These are phyloP conservation scores for Platysternon megacephalum DNA, from an alignment of 2,113 vertebrate genomes.

Conservation along the genomic window DNA sequence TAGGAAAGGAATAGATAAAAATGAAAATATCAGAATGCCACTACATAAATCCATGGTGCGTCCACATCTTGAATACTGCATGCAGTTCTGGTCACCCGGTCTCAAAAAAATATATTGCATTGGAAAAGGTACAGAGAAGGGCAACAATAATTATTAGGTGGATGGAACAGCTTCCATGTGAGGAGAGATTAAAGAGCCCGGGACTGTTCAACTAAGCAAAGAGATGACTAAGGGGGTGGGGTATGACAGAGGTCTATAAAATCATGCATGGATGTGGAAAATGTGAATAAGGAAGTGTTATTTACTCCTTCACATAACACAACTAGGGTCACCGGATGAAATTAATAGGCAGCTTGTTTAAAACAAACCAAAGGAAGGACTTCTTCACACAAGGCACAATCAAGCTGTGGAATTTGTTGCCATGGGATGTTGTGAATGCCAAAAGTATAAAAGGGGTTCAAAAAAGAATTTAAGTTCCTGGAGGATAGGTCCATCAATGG, in stretches of 20 bases:
- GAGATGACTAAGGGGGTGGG: not conserved
- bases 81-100: too few relatives aligned
- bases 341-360: not conserved
- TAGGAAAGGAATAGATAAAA: not conserved
- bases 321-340: too few relatives aligned
- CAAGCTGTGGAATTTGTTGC: not conserved
- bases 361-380: not conserved
- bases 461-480: not conserved
- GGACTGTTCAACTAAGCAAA: not conserved
- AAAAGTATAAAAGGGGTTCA: not conserved
- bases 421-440: not conserved
- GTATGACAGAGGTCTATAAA: not conserved
- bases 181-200: too few relatives aligned
- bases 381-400: not conserved
- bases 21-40: not conserved
- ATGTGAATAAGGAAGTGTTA: not conserved
- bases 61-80: too few relatives aligned
- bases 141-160: too few relatives aligned
- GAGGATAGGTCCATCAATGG: not conserved
- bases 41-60: not conserved
- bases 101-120: too few relatives aligned
- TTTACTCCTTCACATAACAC: not conserved
- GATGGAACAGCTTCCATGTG: too few relatives aligned
- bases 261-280: not conserved
- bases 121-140: too few relatives aligned